A percentile compares a stretch with the other conserved stretches of the same genome.
These are phyloP conservation scores for Reticulitermes lucifugus DNA, from an alignment of 2,888 invertebrate species.

Conservation along the genomic window DNA sequence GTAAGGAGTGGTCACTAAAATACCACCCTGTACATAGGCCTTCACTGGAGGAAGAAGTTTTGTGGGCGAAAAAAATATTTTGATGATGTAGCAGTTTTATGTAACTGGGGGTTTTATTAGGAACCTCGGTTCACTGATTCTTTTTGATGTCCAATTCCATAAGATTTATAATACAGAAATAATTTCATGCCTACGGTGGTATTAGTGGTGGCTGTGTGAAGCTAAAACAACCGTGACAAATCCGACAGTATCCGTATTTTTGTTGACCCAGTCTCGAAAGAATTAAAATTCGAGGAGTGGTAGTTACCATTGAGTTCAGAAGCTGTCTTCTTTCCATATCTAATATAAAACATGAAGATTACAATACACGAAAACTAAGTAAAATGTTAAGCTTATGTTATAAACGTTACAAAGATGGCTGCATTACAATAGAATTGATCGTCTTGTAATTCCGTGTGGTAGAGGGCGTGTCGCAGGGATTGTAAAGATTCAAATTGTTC, in stretches of 20 bases:
- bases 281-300: background rate
- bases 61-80: background rate
- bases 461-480: too few species aligned
- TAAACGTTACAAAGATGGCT: too few species aligned
- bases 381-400: too few species aligned
- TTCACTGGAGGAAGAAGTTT: background rate
- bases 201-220: background rate
- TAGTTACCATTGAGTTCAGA: too few species aligned
- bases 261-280: background rate
- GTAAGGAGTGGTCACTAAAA: background rate
- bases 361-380: too few species aligned
- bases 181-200: background rate
- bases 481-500: too few species aligned
- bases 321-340: too few species aligned
- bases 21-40: background rate
- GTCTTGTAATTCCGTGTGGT: too few species aligned
- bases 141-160: background rate
- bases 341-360: too few species aligned
- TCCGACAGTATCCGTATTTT: background rate
- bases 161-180: background rate
- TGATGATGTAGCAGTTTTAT: background rate
- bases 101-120: background rate
- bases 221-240: background rate
- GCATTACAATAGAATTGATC: too few species aligned
- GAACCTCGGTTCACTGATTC: constrained; percentile 16